These are phyloP conservation scores for Crambe crambe DNA, from an alignment of 37 sponge, comb jelly and placozoan genomes.

Conservation along the genomic window DNA sequence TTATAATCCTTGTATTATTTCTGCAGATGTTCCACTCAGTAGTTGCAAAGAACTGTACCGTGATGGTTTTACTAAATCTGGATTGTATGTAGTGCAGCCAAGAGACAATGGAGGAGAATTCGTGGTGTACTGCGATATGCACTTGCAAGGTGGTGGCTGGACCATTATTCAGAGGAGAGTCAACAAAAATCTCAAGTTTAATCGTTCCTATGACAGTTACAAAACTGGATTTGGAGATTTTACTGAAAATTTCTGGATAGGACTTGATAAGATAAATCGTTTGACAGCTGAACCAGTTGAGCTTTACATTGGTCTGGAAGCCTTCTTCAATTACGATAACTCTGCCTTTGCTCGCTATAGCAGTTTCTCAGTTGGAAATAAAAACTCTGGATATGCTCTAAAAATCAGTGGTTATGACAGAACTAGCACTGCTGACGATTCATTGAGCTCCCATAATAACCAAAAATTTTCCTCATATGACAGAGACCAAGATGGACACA, in stretches of 20 bases:
- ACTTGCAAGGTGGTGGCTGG: slow-evolving; percentile 59
- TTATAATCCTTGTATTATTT: not conserved
- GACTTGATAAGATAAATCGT: slow-evolving; percentile 55
- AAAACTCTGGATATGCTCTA: slow-evolving; percentile 31
- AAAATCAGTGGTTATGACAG: slow-evolving; percentile 5
- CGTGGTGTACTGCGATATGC: slow-evolving; percentile 69
- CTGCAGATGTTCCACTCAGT: slow-evolving; percentile 42
- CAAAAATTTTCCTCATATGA: slow-evolving; percentile 52
- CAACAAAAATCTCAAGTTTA: slow-evolving; percentile 24
- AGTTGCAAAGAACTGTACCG: slow-evolving; percentile 60
- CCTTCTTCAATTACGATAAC: not conserved
- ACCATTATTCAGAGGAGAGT: slow-evolving; percentile 64
- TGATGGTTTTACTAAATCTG: slow-evolving; percentile 26
- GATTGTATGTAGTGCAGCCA: slow-evolving; percentile 48
- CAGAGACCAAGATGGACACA: slow-evolving; percentile 42
- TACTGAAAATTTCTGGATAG: slow-evolving; percentile 60
- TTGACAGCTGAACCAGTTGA: slow-evolving; percentile 40
- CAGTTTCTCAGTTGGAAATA: slow-evolving; percentile 35
- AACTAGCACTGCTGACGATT: slow-evolving; percentile 28
- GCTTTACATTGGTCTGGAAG: slow-evolving; percentile 28
- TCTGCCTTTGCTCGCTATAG: slow-evolving; percentile 22
- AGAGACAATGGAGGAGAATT: slow-evolving; percentile 19
- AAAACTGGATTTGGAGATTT: slow-evolving; percentile 62
- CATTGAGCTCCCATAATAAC: slow-evolving; percentile 31
- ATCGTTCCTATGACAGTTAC: slow-evolving; percentile 31